Percentiles rank a stretch among this genome's conserved stretches.
phyloP scores from a whole-genome alignment of 2,113 vertebrate species.

The Sapajus apella region DNA sequence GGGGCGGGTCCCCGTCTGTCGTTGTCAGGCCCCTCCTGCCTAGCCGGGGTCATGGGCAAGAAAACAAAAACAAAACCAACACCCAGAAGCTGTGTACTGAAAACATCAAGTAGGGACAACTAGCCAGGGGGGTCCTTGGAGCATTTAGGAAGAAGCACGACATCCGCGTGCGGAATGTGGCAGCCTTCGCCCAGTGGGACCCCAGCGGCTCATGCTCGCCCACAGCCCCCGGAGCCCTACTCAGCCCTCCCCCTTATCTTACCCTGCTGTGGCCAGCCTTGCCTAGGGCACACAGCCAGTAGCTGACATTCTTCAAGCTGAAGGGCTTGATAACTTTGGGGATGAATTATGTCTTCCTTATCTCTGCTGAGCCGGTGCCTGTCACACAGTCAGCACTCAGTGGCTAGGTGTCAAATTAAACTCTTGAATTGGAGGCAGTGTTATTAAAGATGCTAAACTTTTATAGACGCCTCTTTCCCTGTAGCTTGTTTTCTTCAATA shows the following conservation, averaged over 20 bases:
- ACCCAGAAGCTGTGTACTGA: neutral
- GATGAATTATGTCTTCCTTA: neutral
- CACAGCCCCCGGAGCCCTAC: neutral
- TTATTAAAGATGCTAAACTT: neutral
- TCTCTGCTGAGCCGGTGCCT: neutral
- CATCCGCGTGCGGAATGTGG: rapidly evolving
- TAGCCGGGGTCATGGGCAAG: neutral
- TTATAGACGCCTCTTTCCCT: neutral
- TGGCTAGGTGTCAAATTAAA: neutral
- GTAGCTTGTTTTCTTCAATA: neutral
- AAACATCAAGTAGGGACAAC: rapidly evolving
- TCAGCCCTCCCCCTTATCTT: neutral
- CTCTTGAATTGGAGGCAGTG: neutral
- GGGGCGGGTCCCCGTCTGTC: constrained; percentile 59
- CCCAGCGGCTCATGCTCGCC: neutral
- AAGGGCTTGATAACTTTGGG: neutral
- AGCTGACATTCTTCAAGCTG: constrained; percentile 10
- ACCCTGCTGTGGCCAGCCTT: neutral
- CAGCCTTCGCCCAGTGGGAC: neutral
- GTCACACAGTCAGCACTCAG: neutral
- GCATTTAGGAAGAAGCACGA: rapidly evolving
- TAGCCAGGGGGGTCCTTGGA: neutral
- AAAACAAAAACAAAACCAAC: constrained; percentile 31
- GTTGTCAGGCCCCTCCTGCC: constrained; percentile 41
- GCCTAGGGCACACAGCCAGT: neutral